Base-by-base conservation (phyloP, 2,113 vertebrate species). In the Cryptoleucopteryx plumbea region DNA sequence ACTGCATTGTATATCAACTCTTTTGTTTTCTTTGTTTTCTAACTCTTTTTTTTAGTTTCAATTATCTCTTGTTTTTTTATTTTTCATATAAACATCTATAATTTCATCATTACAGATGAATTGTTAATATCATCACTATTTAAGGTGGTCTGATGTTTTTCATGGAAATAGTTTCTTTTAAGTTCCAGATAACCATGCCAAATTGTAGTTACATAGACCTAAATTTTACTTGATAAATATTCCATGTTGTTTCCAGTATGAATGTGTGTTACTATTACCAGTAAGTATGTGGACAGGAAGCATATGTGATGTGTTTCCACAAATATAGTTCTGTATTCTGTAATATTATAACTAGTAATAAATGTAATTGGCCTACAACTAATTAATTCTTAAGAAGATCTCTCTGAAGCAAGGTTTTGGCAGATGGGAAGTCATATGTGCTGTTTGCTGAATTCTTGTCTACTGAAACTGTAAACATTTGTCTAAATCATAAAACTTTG, bases 11-110 rank as follows among this genome's bases (percentile, higher is more conserved):
- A 86, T 82, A 85, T 43, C 8, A 65, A 43, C 23, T 40, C 19
- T 59, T 77, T 90, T 93, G 38, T 94, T 85, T 79, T 82, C 65
- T 95, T 91, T 85, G 55, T 81, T 88, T 91, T 59, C 38, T 63
- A 52, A 40, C 11, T 53, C n/a, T n/a, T 70, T 67, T 31, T 90
- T 81, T 59, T 16, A 29, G 17, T 91, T 88, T 82, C n/a, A 84
- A 31, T 93, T 90, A 47, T 75, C n/a, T 89, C 18, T 83, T 74
- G 32, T 7, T 66, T 86, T 86, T 86, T 79, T 50, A 48, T 94
- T 95, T 86, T 17, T 56, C 43, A 19, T 43, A 58, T 9, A 61
- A 83, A 38, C 19, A 66, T 29, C 18, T 66, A 48, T 1, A 3
- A 59, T 68, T 70, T 78, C 38, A 96, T 82, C 9, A 22, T 55